Base-by-base conservation (phyloP, 64 coral and sea anemone genomes). In the Porites lutea region DNA sequence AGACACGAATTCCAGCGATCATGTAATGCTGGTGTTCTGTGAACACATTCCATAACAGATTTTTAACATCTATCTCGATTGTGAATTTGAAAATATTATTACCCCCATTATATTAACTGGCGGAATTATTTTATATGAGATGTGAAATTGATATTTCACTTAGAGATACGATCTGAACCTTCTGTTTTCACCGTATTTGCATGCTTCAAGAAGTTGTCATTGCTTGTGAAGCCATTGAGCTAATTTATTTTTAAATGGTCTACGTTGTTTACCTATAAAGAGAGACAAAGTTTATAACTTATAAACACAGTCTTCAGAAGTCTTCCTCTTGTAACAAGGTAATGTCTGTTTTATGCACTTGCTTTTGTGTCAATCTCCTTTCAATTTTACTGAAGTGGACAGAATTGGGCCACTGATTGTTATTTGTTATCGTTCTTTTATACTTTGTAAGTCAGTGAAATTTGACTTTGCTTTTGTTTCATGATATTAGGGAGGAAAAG, bases 1-100 rank as follows among this genome's bases (percentile, higher is more conserved):
- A 82, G 65, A 82, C 79, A 65, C 59, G 59, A 82, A 46, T 82
- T 82, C 79, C 0, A 82, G 4, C 79, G 59, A 82, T 82, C 62
- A 47, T 84, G 81, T 52, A 84, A 65, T 68, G 81, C 63, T 68
- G 81, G 63, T 84, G n/a, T 64, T 84, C 0, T 6, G 45, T 84
- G 62, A 50, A 84, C 64, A 16, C 61, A 21, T 68, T 68, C 16
- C 63, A 51, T 14, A 8, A 9, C 63, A 68, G 46, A 15, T 65
- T 52, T 68, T 84, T 3, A 65, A 83, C 27, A 76, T 76, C 13
- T 46, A 45, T 76, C 48, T 14, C 22, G 45, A 11, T 51, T 14
- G 18, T 51, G 5, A 14, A 67, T 20, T 65, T 79, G 13, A 51
- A n/a, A 73, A 47, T 18, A 4, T 76, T 51, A 19, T 50, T 76